Base-by-base conservation (phyloP, 92 coral and sea anemone genomes). In the Umimayanthus kanabou region DNA sequence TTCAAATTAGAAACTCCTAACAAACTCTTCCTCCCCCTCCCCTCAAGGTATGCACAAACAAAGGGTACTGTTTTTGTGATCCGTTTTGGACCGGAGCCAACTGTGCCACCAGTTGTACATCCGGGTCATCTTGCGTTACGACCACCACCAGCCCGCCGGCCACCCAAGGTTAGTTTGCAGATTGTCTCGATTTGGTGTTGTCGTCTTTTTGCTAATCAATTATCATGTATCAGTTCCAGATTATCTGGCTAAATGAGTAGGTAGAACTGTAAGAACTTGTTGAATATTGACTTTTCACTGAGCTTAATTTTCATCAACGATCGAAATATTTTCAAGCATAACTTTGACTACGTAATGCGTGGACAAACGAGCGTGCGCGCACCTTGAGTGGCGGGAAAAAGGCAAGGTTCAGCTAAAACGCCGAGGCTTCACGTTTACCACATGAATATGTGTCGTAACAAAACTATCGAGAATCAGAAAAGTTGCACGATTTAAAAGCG, bases 41-140 rank as follows among this genome's bases (percentile, higher is more conserved):
- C 5, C 39, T 43, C 8, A 71, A 83, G 87, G 79, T 83, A 18
- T 83, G 87, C 69, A 70, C 87, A 14, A 83, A 83, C 78, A 83
- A 83, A 50, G 87, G 78, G 11, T 83, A 5, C 77, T 83, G 87
- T 16, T 67, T 67, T 29, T 83, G 87, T 47, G 65, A 83, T 55
- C 57, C 78, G n/a, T 10, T 28, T n/a, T 83, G 87, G 87, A 67
- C 77, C 9, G 87, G 87, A n/a, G 4, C 25, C 1, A 78, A 83
- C 78, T 83, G 87, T 70, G 77, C 87, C 0, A 55, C 28, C 43
- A 79, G 29, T 28, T 79, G 82, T 28, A 64, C 13, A 26, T 69
- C 82, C 20, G 82, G 82, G 22, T 9, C 82, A 29, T 7, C 67
- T 9, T 57, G 50, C 39, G 22, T 13, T 25, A 61, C 69, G 0